Evolutionary conservation across 2,888 invertebrate species (phyloP).

Genomic region (Drosophila picticornis): DNA sequence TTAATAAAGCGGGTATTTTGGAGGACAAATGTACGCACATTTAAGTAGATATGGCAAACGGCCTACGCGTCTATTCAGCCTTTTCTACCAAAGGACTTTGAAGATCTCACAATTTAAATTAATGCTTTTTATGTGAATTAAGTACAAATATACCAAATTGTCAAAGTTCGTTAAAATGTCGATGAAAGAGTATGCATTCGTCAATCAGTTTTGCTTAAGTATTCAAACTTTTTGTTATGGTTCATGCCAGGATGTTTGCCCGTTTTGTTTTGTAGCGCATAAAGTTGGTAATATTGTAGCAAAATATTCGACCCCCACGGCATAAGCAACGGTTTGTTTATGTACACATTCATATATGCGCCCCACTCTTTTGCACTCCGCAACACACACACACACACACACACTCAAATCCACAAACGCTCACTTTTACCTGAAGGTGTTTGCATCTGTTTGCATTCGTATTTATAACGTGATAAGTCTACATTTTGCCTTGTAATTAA

Average conservation of each 20-base stretch:
- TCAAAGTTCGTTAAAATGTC: neutral
- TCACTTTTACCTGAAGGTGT: constrained; percentile 4
- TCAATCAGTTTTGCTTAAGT: neutral
- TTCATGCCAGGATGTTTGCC: constrained; percentile 4
- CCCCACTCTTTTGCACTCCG: neutral
- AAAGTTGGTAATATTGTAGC: constrained; percentile 32
- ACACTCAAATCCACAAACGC: neutral
- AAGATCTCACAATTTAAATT: neutral
- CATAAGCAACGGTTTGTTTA: constrained; percentile 21
- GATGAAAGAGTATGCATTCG: neutral
- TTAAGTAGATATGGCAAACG: neutral
- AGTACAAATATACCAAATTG: neutral
- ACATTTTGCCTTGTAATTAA: constrained; percentile 75
- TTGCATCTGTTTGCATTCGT: constrained; percentile 49
- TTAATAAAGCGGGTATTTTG: neutral
- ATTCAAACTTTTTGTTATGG: constrained; percentile 5
- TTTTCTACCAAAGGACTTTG: neutral
- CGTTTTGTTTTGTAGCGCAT: constrained; percentile 15
- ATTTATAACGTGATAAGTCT: constrained; percentile 66
- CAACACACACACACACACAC: constrained; percentile 1
- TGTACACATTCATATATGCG: neutral
- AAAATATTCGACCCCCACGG: constrained; percentile 14
- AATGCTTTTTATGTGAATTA: neutral
- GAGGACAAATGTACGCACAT: neutral
- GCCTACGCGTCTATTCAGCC: neutral